Evolutionary conservation across 92 coral and sea anemone species (phyloP), one percentile per base, ranked within the genome.

Genomic region (Anthopleura xanthogrammica): DNA sequence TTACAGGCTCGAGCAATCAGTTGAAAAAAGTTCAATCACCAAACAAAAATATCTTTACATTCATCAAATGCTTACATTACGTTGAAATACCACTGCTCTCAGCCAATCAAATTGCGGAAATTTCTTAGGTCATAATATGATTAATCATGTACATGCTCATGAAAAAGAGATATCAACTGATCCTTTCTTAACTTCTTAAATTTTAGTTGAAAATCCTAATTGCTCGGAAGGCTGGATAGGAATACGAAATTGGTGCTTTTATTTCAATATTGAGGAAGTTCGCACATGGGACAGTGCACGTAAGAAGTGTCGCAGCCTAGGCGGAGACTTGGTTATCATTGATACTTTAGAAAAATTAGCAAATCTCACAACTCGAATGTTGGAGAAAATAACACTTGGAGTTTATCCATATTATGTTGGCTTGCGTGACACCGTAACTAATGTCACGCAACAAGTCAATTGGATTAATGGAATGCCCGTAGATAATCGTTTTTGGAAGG

Each of bases 221-320:
- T 88, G 91, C 75, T 76, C 65, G 12, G 73, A 81, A 7, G 86
- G 86, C 20, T 88, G 91, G 89, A 80, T 80, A 60, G 77, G 85
- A 58, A 58, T 83, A 16, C 89, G 82, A 40, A 36, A 60, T 3
- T 72, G 79, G 19, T 88, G 91, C 62, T 83, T 80, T 70, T 80
- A 88, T 20, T 80, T 88, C 83, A 85, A 79, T 64, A 88, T 85
- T n/a, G 52, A 81, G 77, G 86, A 83, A 41, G 76, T 82, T 75
- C 79, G 91, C 60, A 80, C 86, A 62, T 88, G 91, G 91, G 86
- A 88, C 62, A 86, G 91, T 39, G 89, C 89, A 24, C 88, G 91
- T 24, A 77, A 81, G 52, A 75, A 20, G 40, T 88, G 91, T 68
- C 89, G 91, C 29, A 73, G 54, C 16, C 85, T 75, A 36, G 86